A percentile compares a stretch with the other conserved stretches of the same genome.
These are phyloP conservation scores for Colletes collaris DNA, from an alignment of 2,888 invertebrate species.

Conservation along the genomic window DNA sequence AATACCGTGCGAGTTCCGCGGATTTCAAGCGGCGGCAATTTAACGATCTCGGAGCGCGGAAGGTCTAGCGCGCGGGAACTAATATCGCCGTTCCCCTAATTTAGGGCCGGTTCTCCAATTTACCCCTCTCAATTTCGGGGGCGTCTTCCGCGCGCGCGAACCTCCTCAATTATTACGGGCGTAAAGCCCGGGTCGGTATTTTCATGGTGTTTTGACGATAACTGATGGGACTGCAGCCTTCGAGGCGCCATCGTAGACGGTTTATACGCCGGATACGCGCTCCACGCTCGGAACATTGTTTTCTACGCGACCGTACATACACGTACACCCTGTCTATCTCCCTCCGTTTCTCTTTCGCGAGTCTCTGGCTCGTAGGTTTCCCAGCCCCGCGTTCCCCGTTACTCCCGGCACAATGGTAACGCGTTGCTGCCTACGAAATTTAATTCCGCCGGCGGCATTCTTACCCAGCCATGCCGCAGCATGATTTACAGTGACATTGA, in stretches of 20 bases:
- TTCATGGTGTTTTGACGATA: conserved; percentile 71
- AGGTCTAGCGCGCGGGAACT: conserved; percentile 42
- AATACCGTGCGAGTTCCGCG: not conserved
- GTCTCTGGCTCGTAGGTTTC: conserved; percentile 20
- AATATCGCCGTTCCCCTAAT: conserved; percentile 62
- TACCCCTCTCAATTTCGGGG: conserved; percentile 64
- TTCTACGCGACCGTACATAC: conserved; percentile 18
- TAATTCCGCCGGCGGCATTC: conserved; percentile 58
- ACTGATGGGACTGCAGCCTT: conserved; percentile 66
- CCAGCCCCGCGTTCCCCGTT: conserved; percentile 21
- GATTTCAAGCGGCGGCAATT: conserved; percentile 29
- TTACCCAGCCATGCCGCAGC: conserved; percentile 40
- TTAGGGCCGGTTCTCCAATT: conserved; percentile 65
- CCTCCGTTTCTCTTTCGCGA: not conserved
- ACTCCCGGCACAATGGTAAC: conserved; percentile 33
- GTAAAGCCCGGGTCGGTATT: conserved; percentile 61
- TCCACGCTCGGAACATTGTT: conserved; percentile 46
- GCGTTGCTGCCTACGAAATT: conserved; percentile 59
- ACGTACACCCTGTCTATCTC: not conserved
- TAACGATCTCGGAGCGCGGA: conserved; percentile 26
- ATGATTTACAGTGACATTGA: conserved; percentile 71
- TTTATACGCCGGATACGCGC: conserved; percentile 31
- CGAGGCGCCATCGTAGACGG: conserved; percentile 43
- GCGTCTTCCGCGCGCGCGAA: conserved; percentile 29
- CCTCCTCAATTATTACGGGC: conserved; percentile 70